Conservation (phyloP, 2,888 invertebrate genomes). For the Petrolisthes manimaculis region DNA sequence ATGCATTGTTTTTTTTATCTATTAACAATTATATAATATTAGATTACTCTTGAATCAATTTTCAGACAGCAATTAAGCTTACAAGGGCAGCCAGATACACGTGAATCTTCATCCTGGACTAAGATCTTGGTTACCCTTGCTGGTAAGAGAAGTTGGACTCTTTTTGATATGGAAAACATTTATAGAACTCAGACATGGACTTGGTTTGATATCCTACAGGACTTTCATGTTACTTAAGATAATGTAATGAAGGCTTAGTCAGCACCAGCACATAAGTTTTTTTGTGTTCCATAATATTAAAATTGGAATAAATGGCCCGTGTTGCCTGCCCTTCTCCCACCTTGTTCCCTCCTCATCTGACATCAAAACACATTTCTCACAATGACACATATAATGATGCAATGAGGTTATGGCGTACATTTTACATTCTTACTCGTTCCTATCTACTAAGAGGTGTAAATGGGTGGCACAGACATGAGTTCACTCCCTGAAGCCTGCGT, state of each 20-base stretch:
- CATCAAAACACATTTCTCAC: constrained; percentile 32
- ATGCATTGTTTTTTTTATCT: not conserved
- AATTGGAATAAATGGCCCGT: constrained; percentile 29
- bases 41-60: not conserved
- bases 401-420: not conserved
- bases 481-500: constrained; percentile 18
- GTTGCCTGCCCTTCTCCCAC: constrained; percentile 4
- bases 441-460: not conserved
- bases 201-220: constrained; percentile 32
- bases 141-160: constrained; percentile 43
- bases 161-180: constrained; percentile 60
- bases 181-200: constrained; percentile 47
- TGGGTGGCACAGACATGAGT: constrained; percentile 12
- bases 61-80: constrained; percentile 10
- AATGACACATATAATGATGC: constrained; percentile 1
- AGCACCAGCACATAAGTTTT: constrained; percentile 51
- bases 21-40: not conserved
- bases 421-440: not conserved
- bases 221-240: constrained; percentile 24
- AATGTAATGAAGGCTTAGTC: constrained; percentile 48
- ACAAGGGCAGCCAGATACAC: constrained; percentile 1
- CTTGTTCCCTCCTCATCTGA: not conserved
- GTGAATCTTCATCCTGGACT: constrained; percentile 9
- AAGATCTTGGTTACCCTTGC: constrained; percentile 2
- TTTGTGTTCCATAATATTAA: constrained; percentile 34